Evolutionary conservation across 2,113 vertebrate genomes (phyloP).

Genomic region (Toxotes chatareus): DNA sequence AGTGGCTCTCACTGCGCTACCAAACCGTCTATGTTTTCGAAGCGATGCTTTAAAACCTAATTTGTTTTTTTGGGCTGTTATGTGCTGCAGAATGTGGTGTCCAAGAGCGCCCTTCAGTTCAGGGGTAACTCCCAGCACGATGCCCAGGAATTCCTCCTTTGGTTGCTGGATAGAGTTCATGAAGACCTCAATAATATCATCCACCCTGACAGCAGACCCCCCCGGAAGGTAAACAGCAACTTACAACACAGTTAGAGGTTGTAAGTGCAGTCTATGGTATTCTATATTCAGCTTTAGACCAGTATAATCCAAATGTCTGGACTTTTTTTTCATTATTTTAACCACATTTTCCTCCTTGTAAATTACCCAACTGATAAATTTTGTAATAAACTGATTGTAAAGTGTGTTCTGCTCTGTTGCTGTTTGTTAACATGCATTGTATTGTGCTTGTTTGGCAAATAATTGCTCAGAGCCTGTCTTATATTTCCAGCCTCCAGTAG

Average conservation of each 20-base stretch:
- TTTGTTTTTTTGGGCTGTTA: background rate
- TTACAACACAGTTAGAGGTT: background rate
- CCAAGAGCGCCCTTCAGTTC: slow-evolving; percentile 96
- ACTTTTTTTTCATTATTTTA: background rate
- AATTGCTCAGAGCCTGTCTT: background rate
- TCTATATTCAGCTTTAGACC: background rate
- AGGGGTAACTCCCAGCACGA: slow-evolving; percentile 97
- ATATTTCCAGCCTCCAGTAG: slow-evolving; percentile 87
- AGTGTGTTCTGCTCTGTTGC: background rate
- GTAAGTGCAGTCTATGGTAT: background rate
- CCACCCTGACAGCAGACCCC: slow-evolving; percentile 84
- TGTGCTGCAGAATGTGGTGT: slow-evolving; percentile 90
- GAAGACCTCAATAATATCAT: slow-evolving; percentile 94
- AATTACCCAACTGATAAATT: background rate
- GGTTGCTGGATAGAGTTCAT: slow-evolving; percentile 96
- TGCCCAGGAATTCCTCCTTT: slow-evolving; percentile 98
- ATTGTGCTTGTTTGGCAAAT: background rate
- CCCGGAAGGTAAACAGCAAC: slow-evolving; percentile 85
- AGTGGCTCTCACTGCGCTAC: background rate
- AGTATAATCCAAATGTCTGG: background rate
- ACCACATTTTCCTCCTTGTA: background rate
- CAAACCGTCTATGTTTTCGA: background rate
- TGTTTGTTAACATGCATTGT: slow-evolving; percentile 2
- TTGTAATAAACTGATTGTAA: background rate
- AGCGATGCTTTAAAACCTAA: background rate